phyloP scores from a whole-genome alignment of 2,113 vertebrate species.

The Pelecanoides urinatrix region DNA sequence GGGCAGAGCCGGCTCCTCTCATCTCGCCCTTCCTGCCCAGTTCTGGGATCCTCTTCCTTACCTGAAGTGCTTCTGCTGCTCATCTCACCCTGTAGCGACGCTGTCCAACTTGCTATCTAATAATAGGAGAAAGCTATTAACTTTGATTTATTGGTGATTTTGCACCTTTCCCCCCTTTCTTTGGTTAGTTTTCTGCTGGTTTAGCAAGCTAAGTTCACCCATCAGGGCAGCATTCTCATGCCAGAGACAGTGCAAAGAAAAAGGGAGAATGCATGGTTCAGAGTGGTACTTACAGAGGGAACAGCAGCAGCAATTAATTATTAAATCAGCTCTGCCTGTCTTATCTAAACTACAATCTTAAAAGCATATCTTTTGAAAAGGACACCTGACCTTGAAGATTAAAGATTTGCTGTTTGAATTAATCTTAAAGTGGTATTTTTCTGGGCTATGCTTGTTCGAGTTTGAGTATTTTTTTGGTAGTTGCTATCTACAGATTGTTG shows the following conservation, averaged over 20 bases:
- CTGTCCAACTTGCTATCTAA: fast-evolving
- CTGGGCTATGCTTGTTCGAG: neutral
- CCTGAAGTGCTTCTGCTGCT: neutral
- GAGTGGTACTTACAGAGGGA: neutral
- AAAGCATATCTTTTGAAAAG: neutral
- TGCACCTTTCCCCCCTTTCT: neutral
- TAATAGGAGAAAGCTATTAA: neutral
- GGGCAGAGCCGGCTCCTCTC: neutral
- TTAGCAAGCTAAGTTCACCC: neutral
- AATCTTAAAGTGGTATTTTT: neutral
- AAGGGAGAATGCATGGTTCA: neutral
- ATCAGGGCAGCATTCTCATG: neutral
- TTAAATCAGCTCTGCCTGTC: neutral
- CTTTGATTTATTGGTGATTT: neutral
- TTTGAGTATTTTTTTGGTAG: neutral
- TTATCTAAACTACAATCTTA: neutral
- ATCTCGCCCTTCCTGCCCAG: neutral
- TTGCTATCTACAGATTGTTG: neutral
- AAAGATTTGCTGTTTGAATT: neutral
- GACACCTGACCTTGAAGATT: neutral
- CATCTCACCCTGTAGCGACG: neutral
- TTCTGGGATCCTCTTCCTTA: neutral
- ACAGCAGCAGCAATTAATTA: neutral
- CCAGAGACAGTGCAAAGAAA: neutral
- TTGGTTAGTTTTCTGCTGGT: neutral